Base-by-base conservation (phyloP, 2,113 vertebrate genomes). In the Pachycephala philippinensis region DNA sequence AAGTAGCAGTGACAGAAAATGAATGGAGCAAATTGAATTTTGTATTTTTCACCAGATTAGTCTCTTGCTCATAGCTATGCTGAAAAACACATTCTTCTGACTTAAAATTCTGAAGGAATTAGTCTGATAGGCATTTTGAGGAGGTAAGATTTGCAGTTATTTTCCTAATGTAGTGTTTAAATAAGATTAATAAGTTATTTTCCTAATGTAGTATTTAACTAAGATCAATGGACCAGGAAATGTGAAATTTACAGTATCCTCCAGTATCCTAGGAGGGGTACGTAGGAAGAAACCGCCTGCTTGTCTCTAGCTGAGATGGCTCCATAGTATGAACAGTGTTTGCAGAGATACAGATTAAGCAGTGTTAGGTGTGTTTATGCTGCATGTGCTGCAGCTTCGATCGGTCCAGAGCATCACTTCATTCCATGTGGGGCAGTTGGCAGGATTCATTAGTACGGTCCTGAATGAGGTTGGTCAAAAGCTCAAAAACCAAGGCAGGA, bases 341-440 rank as follows among this genome's bases (percentile, higher is more conserved):
- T 20, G 27, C 8, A 10, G 33, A 19, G 60, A 4, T 3, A 0
- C 1, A 9, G 31, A 2, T 30, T 0, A 9, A 11, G 40, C 37
- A 18, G 1, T 1, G 0, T 33, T 11, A 2, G 4, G 28, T 6
- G 2, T 5, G 3, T 27, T 35, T 0, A 0, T 22, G 44, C 39
- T 21, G 4, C 0, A 0, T 1, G 4, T 4, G 1, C 23, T 35
- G 3, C 44, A 45, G n/a, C 50, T 83, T 20, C 15, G 0, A 2
- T 20, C 1, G 0, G 3, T 20, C 1, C 1, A 0, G 11, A 6
- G 3, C 5, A 6, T 37, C 1, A 0, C 37, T 11, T 35, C 6
- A 1, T 56, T 49, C 16, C 0, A 0, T 4, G 7, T 0, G 0
- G 7, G 35, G 18, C 13, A 24, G 2, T 3, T 15, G 35, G 21